A percentile compares a stretch with the other conserved stretches of the same genome.
Conservation (phyloP, 2,888 invertebrate species). For the Liposcelis brunnea region DNA sequence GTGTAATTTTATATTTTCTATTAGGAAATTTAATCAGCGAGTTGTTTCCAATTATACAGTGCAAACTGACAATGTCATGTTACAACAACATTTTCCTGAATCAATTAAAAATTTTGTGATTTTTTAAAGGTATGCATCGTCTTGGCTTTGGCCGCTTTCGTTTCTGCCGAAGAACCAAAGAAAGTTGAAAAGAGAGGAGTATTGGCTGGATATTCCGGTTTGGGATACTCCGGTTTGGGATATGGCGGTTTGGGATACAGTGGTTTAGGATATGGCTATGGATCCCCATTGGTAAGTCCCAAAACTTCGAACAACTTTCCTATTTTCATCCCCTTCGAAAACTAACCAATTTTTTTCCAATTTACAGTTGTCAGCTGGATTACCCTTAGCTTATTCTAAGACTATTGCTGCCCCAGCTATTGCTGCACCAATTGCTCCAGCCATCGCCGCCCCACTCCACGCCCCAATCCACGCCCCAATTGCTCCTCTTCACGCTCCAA, state of each 20-base stretch:
- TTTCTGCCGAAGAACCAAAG: conserved; percentile 1
- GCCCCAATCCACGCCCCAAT: neutral
- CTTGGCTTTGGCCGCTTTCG: conserved; percentile 3
- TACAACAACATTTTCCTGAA: too few species aligned
- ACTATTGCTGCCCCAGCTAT: too few species aligned
- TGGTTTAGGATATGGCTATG: neutral
- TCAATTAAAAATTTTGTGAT: too few species aligned
- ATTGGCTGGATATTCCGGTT: neutral
- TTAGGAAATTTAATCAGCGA: too few species aligned
- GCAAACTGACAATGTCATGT: too few species aligned
- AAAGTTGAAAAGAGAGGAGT: conserved; percentile 6
- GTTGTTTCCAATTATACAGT: too few species aligned
- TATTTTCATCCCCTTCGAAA: too few species aligned
- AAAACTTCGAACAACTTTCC: too few species aligned
- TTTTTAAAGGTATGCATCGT: conserved; percentile 2
- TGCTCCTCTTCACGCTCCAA: conserved; percentile 1
- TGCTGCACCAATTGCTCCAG: conserved; percentile 1
- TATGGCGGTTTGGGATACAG: neutral
- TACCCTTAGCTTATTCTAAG: too few species aligned
- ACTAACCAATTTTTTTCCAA: too few species aligned
- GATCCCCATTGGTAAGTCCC: neutral
- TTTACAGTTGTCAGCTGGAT: too few species aligned
- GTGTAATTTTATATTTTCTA: too few species aligned
- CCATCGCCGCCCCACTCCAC: neutral
- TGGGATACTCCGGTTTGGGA: neutral